These are phyloP conservation scores for Rhodinocichla rosea DNA, from an alignment of 2,113 vertebrate genomes.

Conservation along the genomic window DNA sequence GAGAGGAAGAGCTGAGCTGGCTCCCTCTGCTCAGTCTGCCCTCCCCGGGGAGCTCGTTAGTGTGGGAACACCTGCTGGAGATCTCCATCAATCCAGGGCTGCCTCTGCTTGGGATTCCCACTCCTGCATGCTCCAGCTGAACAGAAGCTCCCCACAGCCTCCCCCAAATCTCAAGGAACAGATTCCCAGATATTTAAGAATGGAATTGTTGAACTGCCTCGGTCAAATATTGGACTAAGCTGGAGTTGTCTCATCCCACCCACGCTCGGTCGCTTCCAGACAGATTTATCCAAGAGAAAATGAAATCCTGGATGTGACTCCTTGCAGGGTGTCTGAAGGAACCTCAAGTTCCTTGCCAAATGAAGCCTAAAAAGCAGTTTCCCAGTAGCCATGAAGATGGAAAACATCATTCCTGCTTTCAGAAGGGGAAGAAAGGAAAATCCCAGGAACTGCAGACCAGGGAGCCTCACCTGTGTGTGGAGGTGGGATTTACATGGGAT, in stretches of 20 bases:
- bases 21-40: conserved; percentile 39
- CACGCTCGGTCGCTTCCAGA: not conserved
- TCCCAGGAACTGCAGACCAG: not conserved
- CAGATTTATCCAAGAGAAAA: not conserved
- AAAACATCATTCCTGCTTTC: not conserved
- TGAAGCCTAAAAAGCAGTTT: not conserved
- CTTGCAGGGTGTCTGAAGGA: rapidly evolving
- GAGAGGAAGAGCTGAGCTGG: not conserved
- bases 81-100: conserved; percentile 6
- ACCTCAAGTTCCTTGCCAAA: not conserved
- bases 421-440: not conserved
- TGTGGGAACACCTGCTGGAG: not conserved
- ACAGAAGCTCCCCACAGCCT: conserved; percentile 43
- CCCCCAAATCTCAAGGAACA: not conserved
- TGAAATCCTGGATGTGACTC: not conserved
- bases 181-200: not conserved
- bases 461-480: not conserved
- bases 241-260: not conserved
- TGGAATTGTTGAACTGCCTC: not conserved
- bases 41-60: conserved; percentile 72
- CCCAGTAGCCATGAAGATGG: not conserved
- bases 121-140: not conserved
- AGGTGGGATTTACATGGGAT: not conserved
- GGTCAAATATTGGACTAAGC: not conserved
- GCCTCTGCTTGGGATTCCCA: conserved; percentile 35